phyloP scores from a whole-genome alignment of 1,140 invertebrate species.

The Lutraria rhynchaena region DNA sequence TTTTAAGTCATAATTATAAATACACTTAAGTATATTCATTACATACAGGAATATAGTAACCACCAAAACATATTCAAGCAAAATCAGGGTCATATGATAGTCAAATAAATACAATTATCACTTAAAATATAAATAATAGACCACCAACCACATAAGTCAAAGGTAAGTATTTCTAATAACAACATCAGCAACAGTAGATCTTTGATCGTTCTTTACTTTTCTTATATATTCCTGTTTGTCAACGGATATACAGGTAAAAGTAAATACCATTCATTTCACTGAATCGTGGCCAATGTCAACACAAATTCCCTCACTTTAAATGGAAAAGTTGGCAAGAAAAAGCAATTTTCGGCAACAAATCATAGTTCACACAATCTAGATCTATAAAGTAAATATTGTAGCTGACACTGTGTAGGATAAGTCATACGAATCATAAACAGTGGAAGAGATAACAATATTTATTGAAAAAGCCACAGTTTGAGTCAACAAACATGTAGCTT shows the following conservation, averaged over 20 bases:
- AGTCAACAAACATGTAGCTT: not conserved
- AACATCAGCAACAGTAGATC: no score
- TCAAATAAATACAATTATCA: no score
- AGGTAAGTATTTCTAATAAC: no score
- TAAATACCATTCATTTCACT: slow-evolving; percentile 33
- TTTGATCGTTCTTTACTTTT: no score
- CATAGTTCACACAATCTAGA: slow-evolving; percentile 45
- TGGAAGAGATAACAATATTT: slow-evolving; percentile 18
- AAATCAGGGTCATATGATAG: no score
- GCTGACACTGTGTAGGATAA: slow-evolving; percentile 41
- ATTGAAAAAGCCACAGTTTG: slow-evolving; percentile 9
- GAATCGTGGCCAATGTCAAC: slow-evolving; percentile 39
- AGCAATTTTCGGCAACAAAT: slow-evolving; percentile 43
- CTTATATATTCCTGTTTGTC: not conserved
- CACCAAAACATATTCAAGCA: no score
- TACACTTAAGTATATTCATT: no score
- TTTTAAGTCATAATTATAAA: no score
- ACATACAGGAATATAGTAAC: no score
- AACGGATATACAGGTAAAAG: slow-evolving; percentile 23
- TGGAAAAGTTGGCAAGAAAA: slow-evolving; percentile 42
- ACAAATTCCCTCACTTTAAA: slow-evolving; percentile 19
- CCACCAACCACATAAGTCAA: no score
- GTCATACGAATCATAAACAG: slow-evolving; percentile 14
- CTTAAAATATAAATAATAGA: no score
- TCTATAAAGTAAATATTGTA: slow-evolving; percentile 30